phyloP scores from a whole-genome alignment of 2,797 vertebrate species.

The Xenopus petersii region DNA sequence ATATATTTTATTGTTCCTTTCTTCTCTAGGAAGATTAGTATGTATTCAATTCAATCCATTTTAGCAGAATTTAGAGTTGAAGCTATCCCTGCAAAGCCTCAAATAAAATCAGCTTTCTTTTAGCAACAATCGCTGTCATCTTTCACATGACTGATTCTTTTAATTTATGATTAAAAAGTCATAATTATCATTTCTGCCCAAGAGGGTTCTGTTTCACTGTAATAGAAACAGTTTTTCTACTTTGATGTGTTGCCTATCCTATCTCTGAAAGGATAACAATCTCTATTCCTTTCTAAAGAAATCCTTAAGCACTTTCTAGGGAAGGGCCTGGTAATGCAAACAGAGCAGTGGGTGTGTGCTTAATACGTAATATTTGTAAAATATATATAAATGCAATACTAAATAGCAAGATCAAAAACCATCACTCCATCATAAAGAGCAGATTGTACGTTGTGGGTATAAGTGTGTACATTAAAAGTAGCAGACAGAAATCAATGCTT shows the following conservation, averaged over 20 bases:
- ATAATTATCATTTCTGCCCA: conserved; percentile 47
- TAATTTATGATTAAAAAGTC: conserved; percentile 48
- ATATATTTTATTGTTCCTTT: conserved; percentile 4
- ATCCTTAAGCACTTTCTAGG: conserved; percentile 30
- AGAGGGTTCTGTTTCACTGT: conserved; percentile 40
- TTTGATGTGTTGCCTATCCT: conserved; percentile 38
- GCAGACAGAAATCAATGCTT: too few relatives aligned
- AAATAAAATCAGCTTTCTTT: conserved; percentile 29
- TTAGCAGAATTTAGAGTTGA: conserved; percentile 8
- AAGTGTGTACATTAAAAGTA: too few relatives aligned
- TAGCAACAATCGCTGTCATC: conserved; percentile 23
- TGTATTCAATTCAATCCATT: conserved; percentile 15
- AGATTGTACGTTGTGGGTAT: too few relatives aligned
- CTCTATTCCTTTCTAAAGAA: conserved; percentile 36
- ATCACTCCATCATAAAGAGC: too few relatives aligned
- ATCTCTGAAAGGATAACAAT: conserved; percentile 38
- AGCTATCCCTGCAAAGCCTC: conserved; percentile 9
- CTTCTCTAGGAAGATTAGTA: conserved; percentile 11
- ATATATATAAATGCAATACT: too few relatives aligned
- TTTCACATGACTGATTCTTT: conserved; percentile 44
- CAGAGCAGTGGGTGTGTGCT: background rate
- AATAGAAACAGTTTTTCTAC: conserved; percentile 31
- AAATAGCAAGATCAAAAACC: too few relatives aligned
- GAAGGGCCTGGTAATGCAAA: conserved; percentile 32
- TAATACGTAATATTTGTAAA: too few relatives aligned